Base-by-base conservation (phyloP, 1,140 invertebrate genomes). In the Hesperophylax magnus region DNA sequence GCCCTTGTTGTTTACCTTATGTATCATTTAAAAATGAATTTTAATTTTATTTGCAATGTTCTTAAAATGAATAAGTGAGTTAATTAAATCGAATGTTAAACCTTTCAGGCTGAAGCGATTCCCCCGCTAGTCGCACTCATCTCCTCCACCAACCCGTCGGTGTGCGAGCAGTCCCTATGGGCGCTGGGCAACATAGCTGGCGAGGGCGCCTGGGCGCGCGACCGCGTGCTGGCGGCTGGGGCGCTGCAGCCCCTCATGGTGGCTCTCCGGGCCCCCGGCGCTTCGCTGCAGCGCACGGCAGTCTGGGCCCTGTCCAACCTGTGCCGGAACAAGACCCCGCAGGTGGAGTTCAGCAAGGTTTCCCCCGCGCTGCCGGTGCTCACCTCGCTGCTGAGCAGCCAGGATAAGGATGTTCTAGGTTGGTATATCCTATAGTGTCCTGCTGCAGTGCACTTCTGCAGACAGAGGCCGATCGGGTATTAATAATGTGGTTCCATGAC, bases 101-200 rank as follows among this genome's bases (percentile, higher is more conserved):
- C 3, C 9, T 24, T 81, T 0, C 80, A 90, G 88, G 88, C 93
- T 86, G 96, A 96, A 58, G 98, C 98, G 17, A 93, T 99, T 54
- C 96, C 96, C 6, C 93, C 94, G 79, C 94, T 99, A 82, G 91
- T 99, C 47, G 87, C 90, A 0, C 89, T 99, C 6, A 88, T 99
- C 0, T 87, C 91, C 34, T 97, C 95, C 0, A 89, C 91, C 20
- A 93, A 95, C 67, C 90, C 93, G 5, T 92, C 94, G 80, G 95
- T 99, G 4, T 95, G 95, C 24, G 98, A 99, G 87, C 98, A 99
- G 89, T 95, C 97, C 60, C 97, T 99, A 0, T 99, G 98, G 98
- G 98, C 98, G 6, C 89, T 99, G 24, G 98, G 98, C 84, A 99
- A 99, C 89, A 98, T 99, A 86, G 98, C 98, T 82, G 98, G 97